Evolutionary conservation across 2,113 vertebrate genomes (phyloP).

Genomic region (Romanogobio albipinnatus): DNA sequence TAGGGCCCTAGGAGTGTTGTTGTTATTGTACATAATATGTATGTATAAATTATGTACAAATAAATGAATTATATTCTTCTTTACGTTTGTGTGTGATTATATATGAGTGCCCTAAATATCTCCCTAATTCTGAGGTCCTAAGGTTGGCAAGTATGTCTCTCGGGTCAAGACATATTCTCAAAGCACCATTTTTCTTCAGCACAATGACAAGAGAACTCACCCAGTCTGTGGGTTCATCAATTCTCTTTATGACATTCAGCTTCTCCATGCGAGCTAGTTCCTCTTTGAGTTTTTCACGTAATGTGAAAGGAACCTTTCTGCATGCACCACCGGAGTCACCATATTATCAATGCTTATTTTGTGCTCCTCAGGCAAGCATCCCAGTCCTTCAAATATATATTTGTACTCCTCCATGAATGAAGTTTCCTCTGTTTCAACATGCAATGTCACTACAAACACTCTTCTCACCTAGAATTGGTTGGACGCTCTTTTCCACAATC

Average conservation of each 20-base stretch:
- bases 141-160: too few species aligned
- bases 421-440: neutral
- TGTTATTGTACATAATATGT: too few species aligned
- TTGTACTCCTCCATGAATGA: constrained; percentile 32
- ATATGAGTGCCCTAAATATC: too few species aligned
- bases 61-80: too few species aligned
- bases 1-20: too few species aligned
- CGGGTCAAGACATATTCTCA: constrained; percentile 46
- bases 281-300: constrained; percentile 30
- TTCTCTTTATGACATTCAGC: constrained; percentile 24
- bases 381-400: constrained; percentile 39
- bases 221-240: constrained; percentile 26
- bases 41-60: too few species aligned
- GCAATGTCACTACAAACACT: constrained; percentile 34
- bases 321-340: constrained; percentile 43
- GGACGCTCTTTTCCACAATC: constrained; percentile 30
- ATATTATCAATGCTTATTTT: constrained; percentile 15
- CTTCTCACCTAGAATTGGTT: constrained; percentile 40
- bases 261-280: constrained; percentile 26
- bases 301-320: constrained; percentile 42
- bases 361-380: constrained; percentile 43
- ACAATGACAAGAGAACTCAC: constrained; percentile 36
- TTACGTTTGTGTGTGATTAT: too few species aligned
- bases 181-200: constrained; percentile 25
- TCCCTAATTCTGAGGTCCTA: too few species aligned